These are phyloP conservation scores for Actenoides lindsayi DNA, from an alignment of 2,113 vertebrate genomes.

Conservation along the genomic window DNA sequence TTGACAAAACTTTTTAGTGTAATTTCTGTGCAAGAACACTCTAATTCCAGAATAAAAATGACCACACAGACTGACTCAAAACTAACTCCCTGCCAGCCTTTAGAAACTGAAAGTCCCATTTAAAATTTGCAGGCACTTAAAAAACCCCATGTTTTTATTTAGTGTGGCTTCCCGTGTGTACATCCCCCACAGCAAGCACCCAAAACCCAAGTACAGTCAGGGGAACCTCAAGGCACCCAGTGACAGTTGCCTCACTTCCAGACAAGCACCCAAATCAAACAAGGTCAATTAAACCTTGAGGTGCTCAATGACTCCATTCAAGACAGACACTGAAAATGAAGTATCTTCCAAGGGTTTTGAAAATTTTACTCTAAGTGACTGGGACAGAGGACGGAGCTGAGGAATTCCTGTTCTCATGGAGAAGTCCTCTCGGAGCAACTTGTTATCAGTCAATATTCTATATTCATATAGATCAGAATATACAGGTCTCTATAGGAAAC, in stretches of 20 bases:
- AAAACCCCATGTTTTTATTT: not conserved
- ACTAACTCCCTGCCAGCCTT: not conserved
- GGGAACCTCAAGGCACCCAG: not conserved
- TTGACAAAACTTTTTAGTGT: conserved; percentile 34
- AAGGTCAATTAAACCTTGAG: not conserved
- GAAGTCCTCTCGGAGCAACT: not conserved
- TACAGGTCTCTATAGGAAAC: not conserved
- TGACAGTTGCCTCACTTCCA: not conserved
- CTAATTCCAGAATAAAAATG: conserved; percentile 45
- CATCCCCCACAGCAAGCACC: not conserved
- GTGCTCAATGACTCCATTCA: not conserved
- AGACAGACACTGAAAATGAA: not conserved
- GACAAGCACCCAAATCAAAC: not conserved
- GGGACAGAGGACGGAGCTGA: not conserved
- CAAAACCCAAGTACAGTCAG: not conserved
- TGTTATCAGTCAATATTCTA: not conserved
- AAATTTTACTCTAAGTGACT: not conserved
- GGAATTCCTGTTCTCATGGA: not conserved
- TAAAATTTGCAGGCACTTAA: not conserved
- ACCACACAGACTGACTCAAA: conserved; percentile 64
- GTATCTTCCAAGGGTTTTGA: not conserved
- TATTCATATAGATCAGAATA: fast-evolving
- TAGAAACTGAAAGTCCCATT: conserved; percentile 51
- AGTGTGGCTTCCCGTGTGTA: not conserved
- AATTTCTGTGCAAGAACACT: conserved; percentile 30